phyloP scores from a whole-genome alignment of 2,113 vertebrate genomes.

The Sus scrofa region T2T-Sscrofa CM000812.6:22385001-22385500 shows the following conservation, averaged over 20 bases:
- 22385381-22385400: not conserved
- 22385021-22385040: slow-evolving; percentile 82
- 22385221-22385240: slow-evolving; percentile 38
- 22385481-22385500: not conserved
- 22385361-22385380: slow-evolving; percentile 1
- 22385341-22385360: slow-evolving; percentile 9
- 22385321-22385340: not conserved
- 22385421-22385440: not conserved
- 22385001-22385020: slow-evolving; percentile 74
- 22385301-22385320: slow-evolving; percentile 29
- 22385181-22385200: not conserved
- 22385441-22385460: not conserved
- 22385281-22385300: not conserved
- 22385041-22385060: slow-evolving; percentile 62
- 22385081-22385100: slow-evolving; percentile 73
- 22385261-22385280: not conserved
- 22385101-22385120: slow-evolving; percentile 66
- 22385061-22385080: slow-evolving; percentile 76
- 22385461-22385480: not conserved
- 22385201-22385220: not conserved
- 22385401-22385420: slow-evolving; percentile 24
- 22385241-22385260: not conserved
- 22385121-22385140: slow-evolving; percentile 75
- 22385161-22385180: slow-evolving; percentile 65
- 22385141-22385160: slow-evolving; percentile 77